Evolutionary conservation across 2,888 invertebrate genomes (phyloP).

Genomic region (Chymomyza fuscimana): DNA sequence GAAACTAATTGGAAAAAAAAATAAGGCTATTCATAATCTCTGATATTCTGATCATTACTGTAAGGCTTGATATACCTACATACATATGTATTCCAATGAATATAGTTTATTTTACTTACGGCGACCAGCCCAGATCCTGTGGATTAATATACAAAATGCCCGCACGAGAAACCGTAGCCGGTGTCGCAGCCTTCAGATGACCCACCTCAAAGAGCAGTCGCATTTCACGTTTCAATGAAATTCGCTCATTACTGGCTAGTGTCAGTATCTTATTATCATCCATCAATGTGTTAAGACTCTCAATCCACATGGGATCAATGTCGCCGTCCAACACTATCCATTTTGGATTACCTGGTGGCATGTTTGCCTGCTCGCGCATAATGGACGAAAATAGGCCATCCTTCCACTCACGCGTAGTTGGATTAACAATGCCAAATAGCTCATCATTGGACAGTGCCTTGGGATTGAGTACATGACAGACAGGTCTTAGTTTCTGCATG

Average conservation of each 20-base stretch:
- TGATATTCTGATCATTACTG: neutral
- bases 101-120: conserved; percentile 82
- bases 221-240: conserved; percentile 93
- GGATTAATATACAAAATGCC: conserved; percentile 97
- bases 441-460: conserved; percentile 97
- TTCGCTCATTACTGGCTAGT: conserved; percentile 96
- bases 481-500: conserved; percentile 85
- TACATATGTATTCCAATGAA: neutral
- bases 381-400: conserved; percentile 93
- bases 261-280: conserved; percentile 98
- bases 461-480: conserved; percentile 94
- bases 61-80: neutral
- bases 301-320: conserved; percentile 91
- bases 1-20: neutral
- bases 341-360: conserved; percentile 90
- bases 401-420: conserved; percentile 96
- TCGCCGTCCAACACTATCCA: conserved; percentile 98
- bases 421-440: conserved; percentile 95
- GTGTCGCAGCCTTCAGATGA: conserved; percentile 94
- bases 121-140: conserved; percentile 96
- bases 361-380: conserved; percentile 95
- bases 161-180: conserved; percentile 96
- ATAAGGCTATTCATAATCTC: neutral
- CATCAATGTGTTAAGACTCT: conserved; percentile 97
- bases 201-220: conserved; percentile 95